Conservation (phyloP, 2,888 invertebrate species). For the Leucophenga maculata region DNA sequence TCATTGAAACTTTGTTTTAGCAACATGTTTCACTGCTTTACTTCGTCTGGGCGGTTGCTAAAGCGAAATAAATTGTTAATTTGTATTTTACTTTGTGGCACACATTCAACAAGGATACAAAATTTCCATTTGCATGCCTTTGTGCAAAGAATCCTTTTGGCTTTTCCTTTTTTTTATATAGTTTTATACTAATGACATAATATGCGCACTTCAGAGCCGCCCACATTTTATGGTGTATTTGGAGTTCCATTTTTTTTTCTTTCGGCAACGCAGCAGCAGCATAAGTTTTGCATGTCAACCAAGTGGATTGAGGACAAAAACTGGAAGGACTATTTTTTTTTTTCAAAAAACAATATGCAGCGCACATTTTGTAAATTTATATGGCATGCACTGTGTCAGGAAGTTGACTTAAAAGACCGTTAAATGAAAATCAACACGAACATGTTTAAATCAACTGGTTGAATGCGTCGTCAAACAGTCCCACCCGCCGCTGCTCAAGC, state of each 20-base stretch:
- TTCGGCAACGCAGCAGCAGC: background rate
- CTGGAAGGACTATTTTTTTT: background rate
- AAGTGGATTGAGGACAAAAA: conserved; percentile 30
- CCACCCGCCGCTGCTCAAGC: conserved; percentile 13
- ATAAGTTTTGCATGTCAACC: conserved; percentile 54
- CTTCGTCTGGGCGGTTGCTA: background rate
- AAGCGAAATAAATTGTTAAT: conserved; percentile 51
- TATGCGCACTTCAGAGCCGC: conserved; percentile 60
- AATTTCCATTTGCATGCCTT: conserved; percentile 21
- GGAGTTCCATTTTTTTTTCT: background rate
- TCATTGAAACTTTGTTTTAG: conserved; percentile 4
- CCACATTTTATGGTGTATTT: background rate
- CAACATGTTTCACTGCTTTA: background rate
- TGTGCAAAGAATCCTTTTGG: conserved; percentile 5
- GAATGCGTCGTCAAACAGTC: conserved; percentile 42
- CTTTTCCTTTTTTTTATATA: conserved; percentile 41
- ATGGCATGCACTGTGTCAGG: conserved; percentile 66
- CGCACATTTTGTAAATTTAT: conserved; percentile 8
- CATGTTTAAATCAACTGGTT: conserved; percentile 64
- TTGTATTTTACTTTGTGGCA: conserved; percentile 37
- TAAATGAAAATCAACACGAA: conserved; percentile 66
- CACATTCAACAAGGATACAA: conserved; percentile 5
- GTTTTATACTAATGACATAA: conserved; percentile 62
- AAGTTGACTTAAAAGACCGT: conserved; percentile 66
- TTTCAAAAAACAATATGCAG: background rate